Evolutionary conservation across 2,888 invertebrate species (phyloP), one percentile per base, ranked within the genome.

Genomic region (Stramonita haemastoma): DNA sequence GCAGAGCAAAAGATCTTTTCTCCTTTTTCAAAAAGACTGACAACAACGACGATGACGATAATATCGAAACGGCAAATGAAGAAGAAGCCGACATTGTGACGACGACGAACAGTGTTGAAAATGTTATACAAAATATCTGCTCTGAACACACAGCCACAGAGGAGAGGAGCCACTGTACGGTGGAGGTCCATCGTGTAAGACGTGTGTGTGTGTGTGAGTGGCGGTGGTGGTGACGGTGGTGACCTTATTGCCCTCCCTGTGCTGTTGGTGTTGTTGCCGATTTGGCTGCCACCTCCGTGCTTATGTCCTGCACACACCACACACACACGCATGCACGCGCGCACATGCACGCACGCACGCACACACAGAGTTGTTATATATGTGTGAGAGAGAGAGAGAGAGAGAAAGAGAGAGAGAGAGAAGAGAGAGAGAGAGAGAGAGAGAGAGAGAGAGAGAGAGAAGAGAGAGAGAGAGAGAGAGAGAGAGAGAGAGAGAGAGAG

Each of bases 71-170:
- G 13, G 60, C 60, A 15, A 60, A 46, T n/a, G n/a, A 46, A 2
- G 46, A 60, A 60, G 60, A 19, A 60, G 60, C 60, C 1, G 13
- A 60, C 60, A 60, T 8, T 22, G 60, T 60, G 60, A 60, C 60
- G 60, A 60, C 60, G 60, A 60, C 15, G 19, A 8, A 60, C 19
- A 73, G 11, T 15, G 70, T 73, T 73, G n/a, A 73, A 73, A 73
- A 73, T 73, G n/a, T 73, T n/a, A 73, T 73, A 73, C n/a, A 73
- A 73, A 73, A 73, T 73, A 73, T 73, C 70, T 73, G 70, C n/a
- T 73, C 70, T 73, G 70, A 73, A 73, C 70, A 73, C 70, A 73
- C 81, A 81, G 81, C 81, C 4, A 32, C n/a, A n/a, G n/a, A 73
- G n/a, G n/a, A 73, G 26, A n/a, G 11, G 26, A 73, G 70, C 70